Evolutionary conservation across 2,113 vertebrate species (phyloP).

Genomic region (Rhabdornis inornatus): DNA sequence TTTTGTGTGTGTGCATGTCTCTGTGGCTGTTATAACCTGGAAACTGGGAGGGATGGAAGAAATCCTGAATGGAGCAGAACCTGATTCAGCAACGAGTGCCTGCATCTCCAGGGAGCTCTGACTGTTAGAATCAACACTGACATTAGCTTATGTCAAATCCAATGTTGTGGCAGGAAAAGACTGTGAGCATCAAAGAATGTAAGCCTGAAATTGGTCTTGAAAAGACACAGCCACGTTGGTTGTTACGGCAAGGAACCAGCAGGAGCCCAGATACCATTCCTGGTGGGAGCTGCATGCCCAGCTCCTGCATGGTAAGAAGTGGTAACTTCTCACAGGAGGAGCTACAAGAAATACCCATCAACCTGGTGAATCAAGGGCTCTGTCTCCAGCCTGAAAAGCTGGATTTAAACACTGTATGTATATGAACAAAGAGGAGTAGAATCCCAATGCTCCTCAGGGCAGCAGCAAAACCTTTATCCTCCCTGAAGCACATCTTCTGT

Average conservation of each 20-base stretch:
- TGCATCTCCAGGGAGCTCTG: neutral
- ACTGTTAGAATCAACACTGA: neutral
- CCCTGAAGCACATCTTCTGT: neutral
- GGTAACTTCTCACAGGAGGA: neutral
- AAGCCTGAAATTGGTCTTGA: neutral
- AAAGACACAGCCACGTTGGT: neutral
- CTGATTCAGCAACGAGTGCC: neutral
- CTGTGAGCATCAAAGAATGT: neutral
- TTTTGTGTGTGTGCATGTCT: rapidly evolving
- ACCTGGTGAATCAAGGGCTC: neutral
- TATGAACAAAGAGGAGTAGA: neutral
- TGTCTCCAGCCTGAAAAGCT: neutral
- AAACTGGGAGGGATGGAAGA: neutral
- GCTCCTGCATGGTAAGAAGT: neutral
- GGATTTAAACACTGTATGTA: neutral
- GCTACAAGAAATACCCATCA: neutral
- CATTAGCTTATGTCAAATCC: neutral
- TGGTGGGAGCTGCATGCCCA: neutral
- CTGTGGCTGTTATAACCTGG: neutral
- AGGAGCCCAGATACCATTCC: neutral
- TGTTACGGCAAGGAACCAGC: neutral
- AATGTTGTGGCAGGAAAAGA: neutral
- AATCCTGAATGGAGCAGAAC: neutral
- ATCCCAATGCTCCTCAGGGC: neutral
- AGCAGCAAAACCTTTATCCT: neutral